Base-by-base conservation (phyloP, 2,888 invertebrate species). In the Diabrotica balteata region DNA sequence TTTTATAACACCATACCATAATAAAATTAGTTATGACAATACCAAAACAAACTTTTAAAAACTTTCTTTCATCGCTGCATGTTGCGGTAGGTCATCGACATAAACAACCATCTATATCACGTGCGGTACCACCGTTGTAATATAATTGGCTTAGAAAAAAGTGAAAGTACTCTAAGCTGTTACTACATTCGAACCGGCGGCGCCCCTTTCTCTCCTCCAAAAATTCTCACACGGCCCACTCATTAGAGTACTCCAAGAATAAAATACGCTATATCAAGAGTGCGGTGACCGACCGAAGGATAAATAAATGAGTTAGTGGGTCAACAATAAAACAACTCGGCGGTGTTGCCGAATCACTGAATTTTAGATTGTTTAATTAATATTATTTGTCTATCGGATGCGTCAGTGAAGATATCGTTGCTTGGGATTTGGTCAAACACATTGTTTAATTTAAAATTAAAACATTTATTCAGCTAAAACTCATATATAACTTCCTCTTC, bases 231-330 rank as follows among this genome's bases (percentile, higher is more conserved):
- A 32, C 32, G 51, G 50, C 49, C 50, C 55, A 54, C 53, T 9
- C 63, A 57, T 52, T 52, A 44, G 32, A 22, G 43, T 58, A 54
- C 57, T 50, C 58, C 46, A 65, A 71, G 53, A 70, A 69, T 61
- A 66, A 62, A 63, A 61, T 63, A 65, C 67, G 68, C 69, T 68
- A 69, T 69, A 73, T 75, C 70, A 71, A 75, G 81, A 81, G 84
- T 82, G 81, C 84, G 81, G 79, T 81, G 83, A 84, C 83, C 78
- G 80, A 76, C 32, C 32, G 32, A 32, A 32, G 32, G 32, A 32
- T 78, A 79, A 82, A 84, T 84, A n/a, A n/a, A 79, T 82, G 80
- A 84, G 84, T 83, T 83, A 84, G 83, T 84, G 81, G 84, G 84
- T 84, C 84, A 84, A 73, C 78, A 68, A 57, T 63, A 61, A 53